Base-by-base conservation (phyloP, 1,140 invertebrate genomes). In the Eurosta solidaginis region DNA sequence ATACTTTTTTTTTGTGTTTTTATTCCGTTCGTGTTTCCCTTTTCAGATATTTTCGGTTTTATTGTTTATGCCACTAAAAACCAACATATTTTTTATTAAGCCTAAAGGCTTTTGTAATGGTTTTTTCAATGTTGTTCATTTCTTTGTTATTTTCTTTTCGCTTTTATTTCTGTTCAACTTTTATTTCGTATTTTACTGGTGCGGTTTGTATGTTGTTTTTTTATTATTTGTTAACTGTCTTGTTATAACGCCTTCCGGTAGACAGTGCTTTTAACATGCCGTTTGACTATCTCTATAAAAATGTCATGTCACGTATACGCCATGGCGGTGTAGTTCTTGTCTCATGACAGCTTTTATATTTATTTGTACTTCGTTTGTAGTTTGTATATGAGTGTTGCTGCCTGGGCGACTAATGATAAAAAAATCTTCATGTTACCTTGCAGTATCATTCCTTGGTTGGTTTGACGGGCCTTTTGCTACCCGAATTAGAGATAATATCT, bases 251-350 rank as follows among this genome's bases (percentile, higher is more conserved):
- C 3, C 5, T 59, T 59, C 33, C 27, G 54, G 59, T 29, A 68
- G 59, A 68, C 17, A 68, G 33, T 17, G n/a, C 59, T 6, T 40
- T 75, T 47, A 75, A 45, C 47, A 42, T 50, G 20, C 40, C 74
- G 42, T 50, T 75, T 75, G 74, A 75, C 74, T 42, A 75, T 29
- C 74, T 27, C 74, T 22, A 75, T 75, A 47, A 75, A 75, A 75
- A 45, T 50, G 74, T 75, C 74, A 20, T 45, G 42, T 75, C n/a
- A 42, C 74, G 74, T 75, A 75, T 45, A 75, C 74, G 74, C 74
- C 74, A 75, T 75, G 42, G 25, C 17, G 59, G 17, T 2, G 10
- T 17, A 20, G 27, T 20, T 29, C 17, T 47, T 33, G 29, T 2
- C 47, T 49, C 54, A 63, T 14, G 25, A 10, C 25, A 3, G 33